phyloP scores from a whole-genome alignment of 1,140 invertebrate species.

The Aphelenchoides besseyi region DNA sequence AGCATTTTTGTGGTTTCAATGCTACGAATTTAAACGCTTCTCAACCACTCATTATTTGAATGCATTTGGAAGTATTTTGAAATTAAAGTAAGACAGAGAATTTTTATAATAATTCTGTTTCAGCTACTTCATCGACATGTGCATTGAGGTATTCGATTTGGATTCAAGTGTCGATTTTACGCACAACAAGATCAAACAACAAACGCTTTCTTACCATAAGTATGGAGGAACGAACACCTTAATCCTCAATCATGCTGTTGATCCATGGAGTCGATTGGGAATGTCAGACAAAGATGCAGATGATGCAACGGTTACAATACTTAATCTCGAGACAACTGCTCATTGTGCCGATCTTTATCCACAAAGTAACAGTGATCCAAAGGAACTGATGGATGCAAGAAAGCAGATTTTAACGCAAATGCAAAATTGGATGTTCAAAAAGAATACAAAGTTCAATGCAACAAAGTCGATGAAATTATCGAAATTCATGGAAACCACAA shows the following conservation, averaged over 20 bases:
- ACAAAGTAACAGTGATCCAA: background rate
- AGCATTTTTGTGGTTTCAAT: background rate
- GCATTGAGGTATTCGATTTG: background rate
- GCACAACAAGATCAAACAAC: constrained; percentile 60
- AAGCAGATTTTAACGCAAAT: background rate
- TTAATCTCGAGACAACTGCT: background rate
- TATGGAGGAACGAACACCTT: constrained; percentile 70
- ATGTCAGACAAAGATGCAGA: background rate
- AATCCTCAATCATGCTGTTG: constrained; percentile 82
- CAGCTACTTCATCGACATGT: constrained; percentile 11
- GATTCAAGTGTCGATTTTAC: background rate
- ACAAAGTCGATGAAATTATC: background rate
- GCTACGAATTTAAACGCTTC: background rate
- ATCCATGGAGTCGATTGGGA: constrained; percentile 71
- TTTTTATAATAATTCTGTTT: too few relatives aligned
- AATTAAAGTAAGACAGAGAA: background rate
- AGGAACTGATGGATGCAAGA: background rate
- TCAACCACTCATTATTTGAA: background rate
- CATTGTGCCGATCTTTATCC: background rate
- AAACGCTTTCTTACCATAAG: constrained; percentile 44
- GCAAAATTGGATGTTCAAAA: background rate
- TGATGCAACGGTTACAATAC: background rate
- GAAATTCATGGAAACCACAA: background rate
- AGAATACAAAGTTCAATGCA: background rate
- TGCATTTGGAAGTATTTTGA: background rate